phyloP scores from a whole-genome alignment of 1,140 invertebrate genomes.

The Apis dorsata region DNA sequence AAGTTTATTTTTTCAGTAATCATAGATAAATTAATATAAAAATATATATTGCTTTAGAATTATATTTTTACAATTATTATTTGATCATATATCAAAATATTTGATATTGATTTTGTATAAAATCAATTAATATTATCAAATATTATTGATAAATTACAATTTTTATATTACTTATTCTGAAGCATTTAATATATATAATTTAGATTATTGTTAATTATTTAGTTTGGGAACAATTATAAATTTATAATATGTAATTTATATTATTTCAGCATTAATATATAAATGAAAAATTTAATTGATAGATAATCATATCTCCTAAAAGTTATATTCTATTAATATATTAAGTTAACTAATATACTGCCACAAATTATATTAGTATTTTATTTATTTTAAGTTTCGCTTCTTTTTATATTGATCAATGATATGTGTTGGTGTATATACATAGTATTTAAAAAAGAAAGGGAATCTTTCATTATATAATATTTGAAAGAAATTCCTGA shows the following conservation, averaged over 20 bases:
- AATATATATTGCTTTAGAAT: slow-evolving; percentile 2
- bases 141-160: neutral
- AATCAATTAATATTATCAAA: neutral
- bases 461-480: slow-evolving; percentile 20
- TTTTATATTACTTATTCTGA: slow-evolving; percentile 16
- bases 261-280: neutral
- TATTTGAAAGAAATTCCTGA: slow-evolving; percentile 16
- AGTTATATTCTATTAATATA: slow-evolving; percentile 30
- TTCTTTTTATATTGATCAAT: slow-evolving; percentile 28
- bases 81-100: slow-evolving; percentile 3
- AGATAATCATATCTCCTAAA: slow-evolving; percentile 31
- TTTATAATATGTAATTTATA: slow-evolving; percentile 15
- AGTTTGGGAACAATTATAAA: slow-evolving; percentile 25
- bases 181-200: neutral
- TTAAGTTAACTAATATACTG: slow-evolving; percentile 59
- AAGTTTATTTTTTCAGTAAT: slow-evolving; percentile 6
- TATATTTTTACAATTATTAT: neutral
- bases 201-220: slow-evolving; percentile 33
- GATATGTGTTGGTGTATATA: slow-evolving; percentile 59
- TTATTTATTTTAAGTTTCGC: slow-evolving; percentile 50
- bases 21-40: slow-evolving; percentile 1
- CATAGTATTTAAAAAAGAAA: slow-evolving; percentile 55
- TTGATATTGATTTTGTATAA: neutral
- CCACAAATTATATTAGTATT: slow-evolving; percentile 46
- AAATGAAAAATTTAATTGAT: slow-evolving; percentile 26